A percentile compares a stretch with the other conserved stretches of the same genome.
Evolutionary conservation across 2,113 vertebrate genomes (phyloP).

Genomic region (Python bivittatus): DNA sequence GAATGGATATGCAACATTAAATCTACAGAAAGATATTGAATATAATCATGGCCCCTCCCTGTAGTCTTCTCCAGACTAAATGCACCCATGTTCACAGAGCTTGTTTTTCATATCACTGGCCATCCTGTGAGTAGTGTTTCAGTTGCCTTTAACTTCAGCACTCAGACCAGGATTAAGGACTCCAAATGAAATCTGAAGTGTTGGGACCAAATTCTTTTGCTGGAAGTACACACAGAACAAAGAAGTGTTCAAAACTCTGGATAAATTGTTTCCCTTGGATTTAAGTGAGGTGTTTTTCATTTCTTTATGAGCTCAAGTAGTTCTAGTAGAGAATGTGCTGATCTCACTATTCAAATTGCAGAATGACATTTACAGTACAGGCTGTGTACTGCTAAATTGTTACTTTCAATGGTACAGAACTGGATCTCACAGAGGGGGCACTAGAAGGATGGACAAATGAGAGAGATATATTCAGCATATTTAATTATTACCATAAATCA

Average conservation of each 20-base stretch:
- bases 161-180: too few species aligned
- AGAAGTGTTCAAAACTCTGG: slow-evolving; percentile 40
- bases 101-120: background rate
- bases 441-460: background rate
- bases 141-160: background rate
- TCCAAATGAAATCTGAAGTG: slow-evolving; percentile 22
- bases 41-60: background rate
- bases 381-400: slow-evolving; percentile 13
- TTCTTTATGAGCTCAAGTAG: slow-evolving; percentile 53
- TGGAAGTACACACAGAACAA: slow-evolving; percentile 44
- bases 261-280: slow-evolving; percentile 38
- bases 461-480: background rate
- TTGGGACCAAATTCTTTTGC: slow-evolving; percentile 52
- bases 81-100: background rate
- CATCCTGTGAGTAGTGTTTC: background rate
- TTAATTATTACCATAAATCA: background rate
- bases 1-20: background rate
- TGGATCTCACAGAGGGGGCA: background rate
- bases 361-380: slow-evolving; percentile 6
- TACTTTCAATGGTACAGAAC: background rate
- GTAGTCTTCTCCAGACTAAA: background rate
- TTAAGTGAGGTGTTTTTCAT: slow-evolving; percentile 31
- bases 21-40: background rate
- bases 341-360: slow-evolving; percentile 41
- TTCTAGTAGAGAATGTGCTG: slow-evolving; percentile 37